These are phyloP conservation scores for Neodiprion lecontei DNA, from an alignment of 1,140 invertebrate species.

Conservation along the genomic window DNA sequence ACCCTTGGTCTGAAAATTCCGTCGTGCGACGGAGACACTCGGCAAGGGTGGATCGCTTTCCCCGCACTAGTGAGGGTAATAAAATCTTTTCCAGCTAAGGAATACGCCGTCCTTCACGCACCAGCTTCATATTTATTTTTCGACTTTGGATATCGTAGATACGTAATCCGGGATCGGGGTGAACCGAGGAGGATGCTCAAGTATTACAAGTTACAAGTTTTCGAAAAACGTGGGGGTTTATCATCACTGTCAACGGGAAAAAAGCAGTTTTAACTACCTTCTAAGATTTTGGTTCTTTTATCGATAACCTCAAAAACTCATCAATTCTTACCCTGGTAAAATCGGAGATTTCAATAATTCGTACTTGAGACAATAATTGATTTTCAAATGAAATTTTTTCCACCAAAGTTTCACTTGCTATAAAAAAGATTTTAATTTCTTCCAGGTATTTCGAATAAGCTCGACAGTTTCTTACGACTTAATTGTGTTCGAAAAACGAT, in stretches of 20 bases:
- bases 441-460: too few species aligned
- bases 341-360: too few species aligned
- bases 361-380: too few species aligned
- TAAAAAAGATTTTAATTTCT: too few species aligned
- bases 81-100: background rate
- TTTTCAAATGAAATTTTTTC: too few species aligned
- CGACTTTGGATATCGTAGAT: background rate
- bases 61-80: background rate
- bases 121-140: too few species aligned
- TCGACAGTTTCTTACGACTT: too few species aligned
- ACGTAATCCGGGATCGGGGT: background rate
- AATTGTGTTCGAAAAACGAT: too few species aligned
- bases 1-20: background rate
- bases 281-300: background rate
- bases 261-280: background rate
- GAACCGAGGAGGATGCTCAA: background rate
- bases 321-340: too few species aligned
- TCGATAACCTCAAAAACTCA: too few species aligned
- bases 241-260: background rate
- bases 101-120: too few species aligned
- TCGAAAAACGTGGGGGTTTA: background rate
- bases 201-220: background rate
- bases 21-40: background rate
- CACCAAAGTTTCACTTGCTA: too few species aligned
- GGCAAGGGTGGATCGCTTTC: background rate